Conservation (phyloP, 1,140 invertebrate species). For the Halesus radiatus region DNA sequence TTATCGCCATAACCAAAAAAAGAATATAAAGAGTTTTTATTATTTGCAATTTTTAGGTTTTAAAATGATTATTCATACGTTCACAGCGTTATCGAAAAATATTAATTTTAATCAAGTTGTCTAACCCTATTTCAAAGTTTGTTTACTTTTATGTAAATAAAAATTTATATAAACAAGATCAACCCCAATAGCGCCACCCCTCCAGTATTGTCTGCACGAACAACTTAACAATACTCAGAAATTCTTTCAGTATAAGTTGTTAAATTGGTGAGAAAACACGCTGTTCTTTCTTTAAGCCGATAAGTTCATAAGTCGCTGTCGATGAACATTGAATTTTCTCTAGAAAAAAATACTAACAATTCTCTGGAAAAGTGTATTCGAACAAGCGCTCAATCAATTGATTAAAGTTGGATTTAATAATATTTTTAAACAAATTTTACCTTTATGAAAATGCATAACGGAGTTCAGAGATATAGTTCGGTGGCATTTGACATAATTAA, state of each 20-base stretch:
- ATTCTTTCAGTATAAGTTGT: slow-evolving; percentile 41
- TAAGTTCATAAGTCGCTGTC: background rate
- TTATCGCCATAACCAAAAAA: no score
- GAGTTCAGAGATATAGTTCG: slow-evolving; percentile 41
- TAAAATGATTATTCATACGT: no score
- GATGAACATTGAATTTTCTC: no score
- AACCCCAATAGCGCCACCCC: background rate
- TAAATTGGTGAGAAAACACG: slow-evolving; percentile 47
- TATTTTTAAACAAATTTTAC: background rate
- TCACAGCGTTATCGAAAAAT: no score
- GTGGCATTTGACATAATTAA: slow-evolving; percentile 57
- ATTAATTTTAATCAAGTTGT: background rate
- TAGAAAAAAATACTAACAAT: no score
- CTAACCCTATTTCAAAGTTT: background rate
- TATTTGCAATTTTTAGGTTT: no score
- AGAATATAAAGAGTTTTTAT: no score
- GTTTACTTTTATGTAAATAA: background rate
- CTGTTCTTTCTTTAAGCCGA: background rate
- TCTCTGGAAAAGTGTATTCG: no score
- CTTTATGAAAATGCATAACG: slow-evolving; percentile 32
- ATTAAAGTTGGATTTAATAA: no score
- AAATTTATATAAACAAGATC: background rate
- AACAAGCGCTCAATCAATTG: no score
- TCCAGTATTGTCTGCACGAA: slow-evolving; percentile 35
- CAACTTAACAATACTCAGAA: slow-evolving; percentile 11